Conservation (phyloP, 2,113 vertebrate species). For the Callipepla californica region DNA sequence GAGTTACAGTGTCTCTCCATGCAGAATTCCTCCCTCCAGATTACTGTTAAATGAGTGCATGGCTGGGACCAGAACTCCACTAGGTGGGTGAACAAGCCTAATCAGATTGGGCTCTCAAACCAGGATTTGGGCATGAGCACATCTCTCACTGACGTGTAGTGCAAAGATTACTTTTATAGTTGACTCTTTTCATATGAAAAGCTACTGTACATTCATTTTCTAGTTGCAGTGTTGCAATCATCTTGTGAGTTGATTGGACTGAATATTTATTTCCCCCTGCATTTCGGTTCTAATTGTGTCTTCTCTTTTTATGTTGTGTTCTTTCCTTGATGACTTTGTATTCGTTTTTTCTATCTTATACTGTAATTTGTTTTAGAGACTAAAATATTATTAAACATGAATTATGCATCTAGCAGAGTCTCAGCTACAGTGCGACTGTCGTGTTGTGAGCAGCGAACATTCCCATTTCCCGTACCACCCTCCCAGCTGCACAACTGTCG, state of each 20-base stretch:
- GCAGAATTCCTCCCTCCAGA: background rate
- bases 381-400: constrained; percentile 63
- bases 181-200: background rate
- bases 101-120: background rate
- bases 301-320: background rate
- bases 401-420: constrained; percentile 61
- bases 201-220: background rate
- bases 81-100: background rate
- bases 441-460: constrained; percentile 36
- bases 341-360: constrained; percentile 40
- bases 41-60: background rate
- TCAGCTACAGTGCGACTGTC: constrained; percentile 31
- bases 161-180: background rate
- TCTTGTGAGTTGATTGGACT: background rate
- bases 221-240: background rate
- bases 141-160: background rate
- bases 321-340: background rate
- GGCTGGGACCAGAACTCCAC: background rate
- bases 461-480: background rate
- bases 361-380: constrained; percentile 44
- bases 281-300: background rate
- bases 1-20: background rate
- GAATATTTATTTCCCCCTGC: background rate
- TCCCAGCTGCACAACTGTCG: constrained; percentile 75
- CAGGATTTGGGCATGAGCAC: background rate